phyloP scores from a whole-genome alignment of 2,797 vertebrate species.

The Poliocrania exsul region DNA sequence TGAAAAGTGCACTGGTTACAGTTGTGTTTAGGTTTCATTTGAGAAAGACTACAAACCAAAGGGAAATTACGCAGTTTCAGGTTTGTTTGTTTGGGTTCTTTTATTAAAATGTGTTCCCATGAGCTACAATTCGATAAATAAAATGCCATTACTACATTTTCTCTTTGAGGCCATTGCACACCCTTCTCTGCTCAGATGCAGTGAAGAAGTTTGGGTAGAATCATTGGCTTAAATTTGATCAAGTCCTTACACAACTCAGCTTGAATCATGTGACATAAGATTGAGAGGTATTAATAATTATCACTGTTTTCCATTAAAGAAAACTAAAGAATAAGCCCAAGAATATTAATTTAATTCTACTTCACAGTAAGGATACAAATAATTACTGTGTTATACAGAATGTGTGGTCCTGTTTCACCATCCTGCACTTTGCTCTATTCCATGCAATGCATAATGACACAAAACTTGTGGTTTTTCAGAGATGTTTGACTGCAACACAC shows the following conservation, averaged over 20 bases:
- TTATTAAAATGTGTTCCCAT: not conserved
- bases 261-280: not conserved
- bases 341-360: not conserved
- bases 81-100: too few species aligned
- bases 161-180: rapidly evolving
- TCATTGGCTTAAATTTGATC: not conserved
- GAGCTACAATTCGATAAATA: not conserved
- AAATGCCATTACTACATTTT: not conserved
- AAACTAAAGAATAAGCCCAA: not conserved
- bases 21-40: not conserved
- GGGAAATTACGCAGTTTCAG: not conserved
- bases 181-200: not conserved
- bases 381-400: not conserved
- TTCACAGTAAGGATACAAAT: not conserved
- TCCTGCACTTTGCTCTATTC: not conserved
- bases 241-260: not conserved
- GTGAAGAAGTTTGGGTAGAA: not conserved
- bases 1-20: not conserved
- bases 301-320: not conserved
- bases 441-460: rapidly evolving
- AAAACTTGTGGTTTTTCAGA: not conserved
- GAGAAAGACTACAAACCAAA: not conserved
- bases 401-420: not conserved
- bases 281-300: not conserved
- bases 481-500: too few species aligned